These are phyloP conservation scores for Butastur rufipennis DNA, from an alignment of 2,113 vertebrate species.

Conservation along the genomic window DNA sequence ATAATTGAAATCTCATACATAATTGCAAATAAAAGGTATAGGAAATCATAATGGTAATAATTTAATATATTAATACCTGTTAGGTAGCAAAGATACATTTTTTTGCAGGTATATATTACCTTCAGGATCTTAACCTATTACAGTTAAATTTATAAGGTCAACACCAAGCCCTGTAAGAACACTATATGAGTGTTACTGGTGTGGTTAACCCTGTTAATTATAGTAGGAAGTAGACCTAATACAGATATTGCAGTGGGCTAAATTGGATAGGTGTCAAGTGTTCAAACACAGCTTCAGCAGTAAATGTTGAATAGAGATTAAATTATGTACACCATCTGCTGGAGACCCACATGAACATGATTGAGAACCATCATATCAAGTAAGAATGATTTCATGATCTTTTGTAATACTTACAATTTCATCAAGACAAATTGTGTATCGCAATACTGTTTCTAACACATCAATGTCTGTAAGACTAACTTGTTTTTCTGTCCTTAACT, in stretches of 20 bases:
- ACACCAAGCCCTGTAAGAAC: not conserved
- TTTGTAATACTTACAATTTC: not conserved
- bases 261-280: not conserved
- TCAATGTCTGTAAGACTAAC: not conserved
- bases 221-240: not conserved
- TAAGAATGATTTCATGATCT: not conserved
- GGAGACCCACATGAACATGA: not conserved
- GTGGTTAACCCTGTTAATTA: not conserved
- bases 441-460: not conserved
- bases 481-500: not conserved
- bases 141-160: not conserved
- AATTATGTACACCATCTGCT: not conserved
- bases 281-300: not conserved
- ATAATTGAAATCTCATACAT: not conserved
- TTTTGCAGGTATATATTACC: not conserved
- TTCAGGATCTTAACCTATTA: not conserved
- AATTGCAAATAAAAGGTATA: not conserved
- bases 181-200: not conserved
- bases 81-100: not conserved
- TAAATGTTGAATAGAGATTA: not conserved
- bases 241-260: not conserved
- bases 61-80: not conserved
- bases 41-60: not conserved
- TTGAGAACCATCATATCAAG: not conserved
- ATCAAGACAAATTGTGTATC: not conserved